These are phyloP conservation scores for Esperia sulphurella DNA, from an alignment of 2,888 invertebrate species.

Conservation along the genomic window DNA sequence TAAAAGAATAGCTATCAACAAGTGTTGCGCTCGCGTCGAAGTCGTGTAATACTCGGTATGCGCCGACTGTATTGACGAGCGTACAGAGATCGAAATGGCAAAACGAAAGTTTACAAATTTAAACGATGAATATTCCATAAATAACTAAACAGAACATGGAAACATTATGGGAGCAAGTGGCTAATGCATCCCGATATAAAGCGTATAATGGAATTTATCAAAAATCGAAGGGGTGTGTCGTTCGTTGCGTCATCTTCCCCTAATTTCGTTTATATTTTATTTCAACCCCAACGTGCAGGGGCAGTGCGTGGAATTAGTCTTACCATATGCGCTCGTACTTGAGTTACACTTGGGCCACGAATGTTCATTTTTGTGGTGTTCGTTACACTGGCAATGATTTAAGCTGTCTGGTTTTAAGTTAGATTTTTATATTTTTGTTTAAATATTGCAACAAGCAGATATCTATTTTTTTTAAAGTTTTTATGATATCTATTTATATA, in stretches of 20 bases:
- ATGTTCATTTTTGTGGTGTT: conserved; percentile 56
- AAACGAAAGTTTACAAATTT: too few relatives aligned
- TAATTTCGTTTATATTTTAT: conserved; percentile 76
- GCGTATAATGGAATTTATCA: conserved; percentile 75
- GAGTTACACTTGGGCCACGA: conserved; percentile 63
- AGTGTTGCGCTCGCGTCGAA: too few relatives aligned
- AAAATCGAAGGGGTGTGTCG: conserved; percentile 76
- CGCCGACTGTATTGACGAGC: too few relatives aligned
- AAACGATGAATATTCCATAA: too few relatives aligned
- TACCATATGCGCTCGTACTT: conserved; percentile 77
- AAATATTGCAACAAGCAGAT: too few relatives aligned
- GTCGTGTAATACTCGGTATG: too few relatives aligned
- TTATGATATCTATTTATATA: too few relatives aligned
- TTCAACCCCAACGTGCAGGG: conserved; percentile 55
- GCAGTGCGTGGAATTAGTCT: conserved; percentile 71
- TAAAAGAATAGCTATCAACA: too few relatives aligned
- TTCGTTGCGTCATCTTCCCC: conserved; percentile 74
- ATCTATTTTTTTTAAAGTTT: too few relatives aligned
- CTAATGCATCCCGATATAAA: conserved; percentile 57
- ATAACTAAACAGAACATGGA: conserved; percentile 30
- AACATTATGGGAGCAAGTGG: conserved; percentile 42
- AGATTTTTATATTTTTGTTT: too few relatives aligned
- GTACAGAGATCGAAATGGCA: too few relatives aligned
- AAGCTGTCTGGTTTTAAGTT: too few relatives aligned
- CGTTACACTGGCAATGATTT: conserved; percentile 16